These are phyloP conservation scores for Drosophila littoralis DNA, from an alignment of 1,140 invertebrate species.

Conservation along the genomic window DNA sequence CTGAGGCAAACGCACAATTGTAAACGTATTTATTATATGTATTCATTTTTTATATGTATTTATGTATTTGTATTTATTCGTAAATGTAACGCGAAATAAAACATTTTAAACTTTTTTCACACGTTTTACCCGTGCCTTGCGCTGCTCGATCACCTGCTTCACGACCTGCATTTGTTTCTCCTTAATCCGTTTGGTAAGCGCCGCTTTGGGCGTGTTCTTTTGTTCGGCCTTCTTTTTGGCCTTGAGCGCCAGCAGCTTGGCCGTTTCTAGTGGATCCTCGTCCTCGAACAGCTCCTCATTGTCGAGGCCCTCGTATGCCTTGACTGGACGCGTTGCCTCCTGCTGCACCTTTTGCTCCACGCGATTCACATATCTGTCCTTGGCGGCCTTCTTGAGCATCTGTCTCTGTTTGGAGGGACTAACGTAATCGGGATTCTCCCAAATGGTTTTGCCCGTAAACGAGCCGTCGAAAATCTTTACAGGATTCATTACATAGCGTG, in stretches of 20 bases:
- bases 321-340: constrained; percentile 89
- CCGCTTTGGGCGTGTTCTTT: constrained; percentile 62
- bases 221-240: constrained; percentile 63
- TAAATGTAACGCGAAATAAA: constrained; percentile 40
- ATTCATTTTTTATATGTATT: constrained; percentile 63
- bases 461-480: constrained; percentile 95
- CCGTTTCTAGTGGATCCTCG: constrained; percentile 85
- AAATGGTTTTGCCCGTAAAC: constrained; percentile 95
- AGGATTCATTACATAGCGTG: constrained; percentile 97
- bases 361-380: constrained; percentile 91
- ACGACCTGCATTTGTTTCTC: constrained; percentile 77
- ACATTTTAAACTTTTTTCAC: constrained; percentile 57
- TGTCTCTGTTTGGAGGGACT: constrained; percentile 94
- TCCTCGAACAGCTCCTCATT: constrained; percentile 85
- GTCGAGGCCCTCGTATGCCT: constrained; percentile 87
- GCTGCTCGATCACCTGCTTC: constrained; percentile 67
- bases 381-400: constrained; percentile 88
- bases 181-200: constrained; percentile 71
- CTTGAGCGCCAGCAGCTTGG: constrained; percentile 69
- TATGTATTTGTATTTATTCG: constrained; percentile 61
- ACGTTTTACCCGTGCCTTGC: constrained; percentile 65
- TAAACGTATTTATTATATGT: constrained; percentile 66
- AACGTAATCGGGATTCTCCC: constrained; percentile 97
- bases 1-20: constrained; percentile 56
- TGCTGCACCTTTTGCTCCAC: constrained; percentile 91